Evolutionary conservation across 2,888 invertebrate genomes (phyloP), one percentile per base, ranked within the genome.

Genomic region (Hecatera dysodea): DNA sequence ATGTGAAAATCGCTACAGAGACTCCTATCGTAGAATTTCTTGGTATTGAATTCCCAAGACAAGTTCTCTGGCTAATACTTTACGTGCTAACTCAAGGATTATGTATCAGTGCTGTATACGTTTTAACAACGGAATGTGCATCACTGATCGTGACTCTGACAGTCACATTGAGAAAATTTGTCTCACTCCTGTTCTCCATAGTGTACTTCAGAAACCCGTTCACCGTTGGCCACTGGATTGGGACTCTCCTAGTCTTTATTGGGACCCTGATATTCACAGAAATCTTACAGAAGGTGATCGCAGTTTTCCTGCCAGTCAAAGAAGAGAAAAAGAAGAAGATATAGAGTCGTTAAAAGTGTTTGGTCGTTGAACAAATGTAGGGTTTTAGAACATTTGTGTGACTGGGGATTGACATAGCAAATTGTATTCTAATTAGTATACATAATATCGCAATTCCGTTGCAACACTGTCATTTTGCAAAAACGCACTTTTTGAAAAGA

Each of bases 141-240:
- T 99, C 99, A 0, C 93, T 99, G 56, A 99, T 99, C 0, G 99
- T 99, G 1, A 99, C 99, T 0, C 96, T 99, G 83, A 99, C 99
- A 0, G 98, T 99, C 42, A 99, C 99, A 0, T 93, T 99, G 67
- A 96, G 99, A 62, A 99, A 99, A 94, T 99, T 99, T 90, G 97
- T 98, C 44, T 99, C 99, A 0, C 96, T 99, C 48, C 93, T 99
- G n/a, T 98, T 99, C 90, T 99, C 99, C 0, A 99, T 99, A 83
- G 86, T 98, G 61, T 99, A 99, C 93, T 99, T 99, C 91, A 97
- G 97, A 86, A 99, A 99, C 96, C 98, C 98, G 0, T 99, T 99
- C 90, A 99, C 99, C 0, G 12, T 97, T 0, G 97, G 97, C 57
- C 99, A 99, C 91, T 99, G 99, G 98, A 87, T 98, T 50, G 99